These are phyloP conservation scores for Drosophila incognita DNA, from an alignment of 2,888 invertebrate species.

Conservation along the genomic window DNA sequence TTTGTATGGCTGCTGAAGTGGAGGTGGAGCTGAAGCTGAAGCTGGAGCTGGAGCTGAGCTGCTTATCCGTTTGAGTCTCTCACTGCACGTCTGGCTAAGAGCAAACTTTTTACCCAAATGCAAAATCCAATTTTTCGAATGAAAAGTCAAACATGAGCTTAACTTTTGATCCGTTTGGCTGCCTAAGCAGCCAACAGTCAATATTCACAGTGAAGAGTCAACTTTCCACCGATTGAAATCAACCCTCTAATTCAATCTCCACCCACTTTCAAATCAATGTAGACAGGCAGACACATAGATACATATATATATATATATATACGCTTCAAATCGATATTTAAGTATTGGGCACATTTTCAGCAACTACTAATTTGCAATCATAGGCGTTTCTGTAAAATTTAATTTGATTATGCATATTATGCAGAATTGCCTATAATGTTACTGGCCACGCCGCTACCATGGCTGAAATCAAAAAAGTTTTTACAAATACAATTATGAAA, in stretches of 20 bases:
- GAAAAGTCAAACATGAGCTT: slow-evolving; percentile 79
- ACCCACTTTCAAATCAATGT: slow-evolving; percentile 22
- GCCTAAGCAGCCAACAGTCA: slow-evolving; percentile 61
- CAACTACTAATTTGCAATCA: slow-evolving; percentile 76
- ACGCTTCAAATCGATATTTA: slow-evolving; percentile 63
- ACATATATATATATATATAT: background rate
- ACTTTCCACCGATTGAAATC: slow-evolving; percentile 41
- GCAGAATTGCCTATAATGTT: slow-evolving; percentile 23
- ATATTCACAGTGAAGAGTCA: slow-evolving; percentile 42
- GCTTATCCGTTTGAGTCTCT: slow-evolving; percentile 56
- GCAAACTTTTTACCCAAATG: slow-evolving; percentile 70
- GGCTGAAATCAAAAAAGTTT: slow-evolving; percentile 17
- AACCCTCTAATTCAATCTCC: slow-evolving; percentile 13
- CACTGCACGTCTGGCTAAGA: slow-evolving; percentile 44
- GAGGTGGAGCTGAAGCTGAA: slow-evolving; percentile 4
- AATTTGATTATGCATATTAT: slow-evolving; percentile 69
- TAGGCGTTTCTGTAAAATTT: slow-evolving; percentile 73
- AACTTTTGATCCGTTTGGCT: slow-evolving; percentile 78
- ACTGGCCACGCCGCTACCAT: slow-evolving; percentile 29
- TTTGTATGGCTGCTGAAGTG: slow-evolving; percentile 48
- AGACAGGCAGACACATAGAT: slow-evolving; percentile 5
- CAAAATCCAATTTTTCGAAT: slow-evolving; percentile 81
- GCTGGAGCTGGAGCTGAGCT: slow-evolving; percentile 39
- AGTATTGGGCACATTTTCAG: slow-evolving; percentile 63
- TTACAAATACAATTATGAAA: slow-evolving; percentile 26